Evolutionary conservation across 2,797 vertebrate genomes (phyloP).

Genomic region (Loris lydekkerianus): DNA sequence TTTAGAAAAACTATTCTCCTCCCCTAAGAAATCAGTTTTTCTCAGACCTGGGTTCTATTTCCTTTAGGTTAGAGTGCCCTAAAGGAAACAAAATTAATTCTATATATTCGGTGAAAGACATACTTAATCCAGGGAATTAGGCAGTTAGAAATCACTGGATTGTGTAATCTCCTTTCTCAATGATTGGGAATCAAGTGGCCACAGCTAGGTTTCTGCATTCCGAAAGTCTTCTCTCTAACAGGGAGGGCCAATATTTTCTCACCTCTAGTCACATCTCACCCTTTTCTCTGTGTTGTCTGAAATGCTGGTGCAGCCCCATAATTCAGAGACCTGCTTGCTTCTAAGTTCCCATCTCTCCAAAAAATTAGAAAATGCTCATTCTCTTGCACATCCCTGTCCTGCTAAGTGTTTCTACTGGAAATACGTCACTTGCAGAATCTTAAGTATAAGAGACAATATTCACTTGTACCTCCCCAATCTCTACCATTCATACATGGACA

Average conservation of each 20-base stretch:
- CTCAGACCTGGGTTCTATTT: neutral
- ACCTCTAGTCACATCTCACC: neutral
- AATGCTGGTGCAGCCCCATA: neutral
- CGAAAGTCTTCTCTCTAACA: neutral
- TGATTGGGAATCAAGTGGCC: neutral
- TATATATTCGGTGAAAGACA: neutral
- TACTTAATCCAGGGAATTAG: neutral
- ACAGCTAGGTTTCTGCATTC: neutral
- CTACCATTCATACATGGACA: neutral
- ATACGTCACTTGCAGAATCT: neutral
- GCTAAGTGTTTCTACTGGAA: neutral
- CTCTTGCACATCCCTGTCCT: neutral
- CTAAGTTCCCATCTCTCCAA: fast-evolving
- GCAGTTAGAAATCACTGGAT: neutral
- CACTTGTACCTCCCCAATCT: neutral
- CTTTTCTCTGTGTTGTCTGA: neutral
- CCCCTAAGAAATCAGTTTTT: neutral
- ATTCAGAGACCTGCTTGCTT: neutral
- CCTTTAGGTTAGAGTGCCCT: neutral
- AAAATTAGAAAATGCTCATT: neutral
- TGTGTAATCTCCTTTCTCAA: neutral
- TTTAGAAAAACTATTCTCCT: neutral
- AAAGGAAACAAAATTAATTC: neutral
- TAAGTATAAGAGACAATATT: neutral
- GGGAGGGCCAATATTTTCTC: neutral